Evolutionary conservation across 2,888 invertebrate genomes (phyloP).

Genomic region (Onthophagus sagittarius): DNA sequence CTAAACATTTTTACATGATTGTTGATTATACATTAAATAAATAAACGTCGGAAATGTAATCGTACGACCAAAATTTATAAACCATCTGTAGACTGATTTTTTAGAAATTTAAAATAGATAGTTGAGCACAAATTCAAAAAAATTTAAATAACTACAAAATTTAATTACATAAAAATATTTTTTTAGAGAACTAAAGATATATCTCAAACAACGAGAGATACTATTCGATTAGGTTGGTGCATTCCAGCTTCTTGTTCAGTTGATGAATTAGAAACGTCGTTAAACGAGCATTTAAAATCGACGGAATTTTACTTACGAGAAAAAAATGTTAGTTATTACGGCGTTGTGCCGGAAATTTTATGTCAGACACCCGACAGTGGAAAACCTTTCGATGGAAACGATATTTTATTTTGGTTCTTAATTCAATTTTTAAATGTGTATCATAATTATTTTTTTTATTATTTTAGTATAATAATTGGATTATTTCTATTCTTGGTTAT

Average conservation of each 20-base stretch:
- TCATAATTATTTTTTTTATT: neutral
- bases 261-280: conserved; percentile 37
- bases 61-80: no score
- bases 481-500: conserved; percentile 39
- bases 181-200: conserved; percentile 36
- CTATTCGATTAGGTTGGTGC: conserved; percentile 43
- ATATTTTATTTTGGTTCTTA: conserved; percentile 44
- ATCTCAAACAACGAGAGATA: conserved; percentile 40
- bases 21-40: no score
- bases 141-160: no score
- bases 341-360: conserved; percentile 39
- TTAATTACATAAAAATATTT: no score
- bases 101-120: no score
- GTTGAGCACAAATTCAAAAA: no score
- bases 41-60: no score
- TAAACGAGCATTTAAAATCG: conserved; percentile 37
- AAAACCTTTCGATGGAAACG: conserved; percentile 36
- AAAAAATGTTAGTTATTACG: conserved; percentile 38
- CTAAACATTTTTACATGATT: no score
- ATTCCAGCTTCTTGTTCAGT: conserved; percentile 43
- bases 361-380: conserved; percentile 40
- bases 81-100: no score
- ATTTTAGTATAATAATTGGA: conserved; percentile 39
- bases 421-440: no score
- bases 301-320: conserved; percentile 38